Evolutionary conservation across 1,140 invertebrate species (phyloP), one percentile per base, ranked within the genome.

Genomic region (Philopotamus ludificatus): DNA sequence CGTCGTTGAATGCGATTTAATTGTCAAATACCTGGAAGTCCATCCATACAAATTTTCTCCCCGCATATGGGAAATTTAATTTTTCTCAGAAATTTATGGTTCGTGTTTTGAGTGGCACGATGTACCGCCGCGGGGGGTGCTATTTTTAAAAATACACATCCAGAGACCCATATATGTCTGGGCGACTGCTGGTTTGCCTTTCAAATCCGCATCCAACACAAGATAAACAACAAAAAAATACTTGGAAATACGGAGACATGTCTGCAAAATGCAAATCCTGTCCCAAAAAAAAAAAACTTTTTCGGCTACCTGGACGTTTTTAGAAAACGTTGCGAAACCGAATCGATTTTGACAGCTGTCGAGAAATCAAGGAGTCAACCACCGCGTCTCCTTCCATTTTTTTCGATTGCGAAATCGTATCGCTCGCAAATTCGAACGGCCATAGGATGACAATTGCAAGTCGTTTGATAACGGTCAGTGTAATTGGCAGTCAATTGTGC

Each of bases 401-500:
- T n/a, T n/a, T n/a, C n/a, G n/a, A n/a, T n/a, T 34, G 28, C 28
- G 12, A 34, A 34, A 12, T 34, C 28, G 12, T 12, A 4, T 4
- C 28, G 12, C 12, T 34, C 4, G 28, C 28, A 34, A 34, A 34
- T 34, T 12, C 12, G 28, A 34, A 34, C 12, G 28, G n/a, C n/a
- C n/a, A n/a, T n/a, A n/a, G 28, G 12, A 7, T 34, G 28, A 34
- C 28, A 34, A 34, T 34, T 34, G 12, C 28, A 34, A 34, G 28
- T 34, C 28, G 28, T 34, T n/a, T 34, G 28, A 34, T 54, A 54
- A 54, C 51, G 15, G 26, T 54, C 22, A 34, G 28, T 49, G 8
- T 54, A 54, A 54, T 54, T 54, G 51, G 23, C 26, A n/a, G 20
- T 54, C 18, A 47, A 47, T 47, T 34, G 28, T 7, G 28, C 28